These are phyloP conservation scores for Eurosta solidaginis DNA, from an alignment of 1,140 invertebrate genomes.

Conservation along the genomic window DNA sequence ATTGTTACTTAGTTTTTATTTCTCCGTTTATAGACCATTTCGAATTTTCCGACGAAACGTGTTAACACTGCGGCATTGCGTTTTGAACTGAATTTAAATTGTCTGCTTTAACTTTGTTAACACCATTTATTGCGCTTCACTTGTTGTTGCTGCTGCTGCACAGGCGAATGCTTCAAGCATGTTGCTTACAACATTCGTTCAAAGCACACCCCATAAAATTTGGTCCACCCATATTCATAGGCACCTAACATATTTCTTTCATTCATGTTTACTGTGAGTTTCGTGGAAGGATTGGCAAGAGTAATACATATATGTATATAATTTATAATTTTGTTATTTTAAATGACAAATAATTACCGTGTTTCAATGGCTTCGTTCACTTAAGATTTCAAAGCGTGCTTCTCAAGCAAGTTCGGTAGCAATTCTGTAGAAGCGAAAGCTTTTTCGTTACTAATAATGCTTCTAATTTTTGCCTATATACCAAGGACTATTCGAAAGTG, in stretches of 20 bases:
- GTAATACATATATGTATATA: neutral
- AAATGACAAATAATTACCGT: no score
- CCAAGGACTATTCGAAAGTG: no score
- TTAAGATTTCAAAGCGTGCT: no score
- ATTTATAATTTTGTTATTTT: neutral
- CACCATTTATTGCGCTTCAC: neutral
- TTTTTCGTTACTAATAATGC: neutral
- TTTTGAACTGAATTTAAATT: conserved; percentile 9
- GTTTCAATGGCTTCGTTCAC: no score
- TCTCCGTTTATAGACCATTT: neutral
- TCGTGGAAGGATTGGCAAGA: no score
- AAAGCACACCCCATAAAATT: neutral
- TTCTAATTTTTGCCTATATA: no score
- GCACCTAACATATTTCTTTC: no score
- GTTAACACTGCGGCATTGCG: neutral
- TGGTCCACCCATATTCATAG: neutral
- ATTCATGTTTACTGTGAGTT: no score
- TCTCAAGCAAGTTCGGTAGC: no score
- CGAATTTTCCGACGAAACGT: neutral
- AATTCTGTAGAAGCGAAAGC: no score
- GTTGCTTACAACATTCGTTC: neutral
- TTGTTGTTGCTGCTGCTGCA: neutral
- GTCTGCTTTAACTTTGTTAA: neutral
- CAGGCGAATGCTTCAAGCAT: neutral
- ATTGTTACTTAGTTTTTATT: neutral